A percentile compares a stretch with the other conserved stretches of the same genome.
phyloP scores from a whole-genome alignment of 2,113 vertebrate species.

The Phylloscopus whistleri region DNA sequence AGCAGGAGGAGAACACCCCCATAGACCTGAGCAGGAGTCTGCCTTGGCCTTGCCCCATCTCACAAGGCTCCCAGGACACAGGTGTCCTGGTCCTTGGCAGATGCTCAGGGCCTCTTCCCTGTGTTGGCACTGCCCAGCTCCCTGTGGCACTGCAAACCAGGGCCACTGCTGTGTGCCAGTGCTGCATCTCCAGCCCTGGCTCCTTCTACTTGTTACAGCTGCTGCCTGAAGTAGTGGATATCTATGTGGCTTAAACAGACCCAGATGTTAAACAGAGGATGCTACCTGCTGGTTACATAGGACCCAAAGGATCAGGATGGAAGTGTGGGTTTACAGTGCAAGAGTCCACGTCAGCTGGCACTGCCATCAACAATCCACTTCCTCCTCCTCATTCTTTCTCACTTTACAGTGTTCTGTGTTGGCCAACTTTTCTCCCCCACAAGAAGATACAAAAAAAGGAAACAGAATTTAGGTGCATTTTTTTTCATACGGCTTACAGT shows the following conservation, averaged over 20 bases:
- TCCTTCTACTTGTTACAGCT: background rate
- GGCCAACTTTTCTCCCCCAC: background rate
- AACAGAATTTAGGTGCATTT: background rate
- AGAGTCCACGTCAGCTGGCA: background rate
- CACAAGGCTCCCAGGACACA: background rate
- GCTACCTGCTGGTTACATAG: background rate
- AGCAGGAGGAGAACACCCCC: background rate
- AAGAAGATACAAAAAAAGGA: background rate
- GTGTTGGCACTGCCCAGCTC: background rate
- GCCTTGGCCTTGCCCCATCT: background rate
- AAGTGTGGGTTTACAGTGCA: background rate
- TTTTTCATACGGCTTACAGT: background rate
- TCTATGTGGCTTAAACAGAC: background rate
- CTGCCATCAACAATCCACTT: background rate
- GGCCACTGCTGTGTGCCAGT: fast-evolving
- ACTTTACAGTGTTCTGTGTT: background rate
- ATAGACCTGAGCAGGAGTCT: background rate
- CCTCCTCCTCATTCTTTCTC: background rate
- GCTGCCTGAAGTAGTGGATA: background rate
- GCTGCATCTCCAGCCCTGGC: background rate
- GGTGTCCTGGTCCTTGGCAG: fast-evolving
- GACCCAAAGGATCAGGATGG: background rate
- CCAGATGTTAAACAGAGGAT: background rate
- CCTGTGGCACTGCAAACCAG: fast-evolving
- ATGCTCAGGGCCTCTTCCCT: background rate